These are phyloP conservation scores for Cheiracanthium punctorium DNA, from an alignment of 2,888 invertebrate species.

Conservation along the genomic window DNA sequence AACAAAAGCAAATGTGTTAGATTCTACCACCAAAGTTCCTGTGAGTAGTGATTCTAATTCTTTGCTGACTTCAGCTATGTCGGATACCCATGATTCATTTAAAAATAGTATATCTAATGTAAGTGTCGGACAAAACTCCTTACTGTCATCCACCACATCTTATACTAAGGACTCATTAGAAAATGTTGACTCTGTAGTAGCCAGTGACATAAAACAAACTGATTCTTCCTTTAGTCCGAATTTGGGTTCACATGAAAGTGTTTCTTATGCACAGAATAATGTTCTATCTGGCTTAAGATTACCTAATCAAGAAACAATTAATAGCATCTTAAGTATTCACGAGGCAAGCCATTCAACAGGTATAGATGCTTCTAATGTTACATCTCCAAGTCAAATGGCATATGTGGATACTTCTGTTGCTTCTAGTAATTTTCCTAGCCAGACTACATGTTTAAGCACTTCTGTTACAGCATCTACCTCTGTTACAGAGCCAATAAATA, in stretches of 20 bases:
- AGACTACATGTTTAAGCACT: too few relatives aligned
- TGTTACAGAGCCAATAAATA: too few relatives aligned
- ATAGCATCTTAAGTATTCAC: neutral
- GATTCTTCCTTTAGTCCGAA: neutral
- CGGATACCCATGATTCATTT: neutral
- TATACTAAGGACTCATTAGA: too few relatives aligned
- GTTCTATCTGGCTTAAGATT: neutral
- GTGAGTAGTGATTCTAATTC: neutral
- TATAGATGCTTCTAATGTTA: too few relatives aligned
- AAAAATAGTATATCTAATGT: neutral
- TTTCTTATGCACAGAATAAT: neutral
- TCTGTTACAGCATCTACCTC: too few relatives aligned
- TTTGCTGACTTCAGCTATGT: neutral
- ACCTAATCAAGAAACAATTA: neutral
- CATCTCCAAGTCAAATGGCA: too few relatives aligned
- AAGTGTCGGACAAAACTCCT: neutral
- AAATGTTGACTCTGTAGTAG: too few relatives aligned
- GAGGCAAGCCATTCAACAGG: neutral
- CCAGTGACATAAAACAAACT: too few relatives aligned
- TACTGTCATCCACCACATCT: too few relatives aligned
- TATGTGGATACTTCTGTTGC: too few relatives aligned
- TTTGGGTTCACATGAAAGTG: neutral
- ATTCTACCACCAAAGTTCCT: too few relatives aligned
- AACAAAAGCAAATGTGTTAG: neutral
- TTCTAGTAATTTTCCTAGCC: too few relatives aligned